Evolutionary conservation across 1,140 invertebrate species (phyloP), one percentile per base, ranked within the genome.

Genomic region (Portunus trituberculatus): DNA sequence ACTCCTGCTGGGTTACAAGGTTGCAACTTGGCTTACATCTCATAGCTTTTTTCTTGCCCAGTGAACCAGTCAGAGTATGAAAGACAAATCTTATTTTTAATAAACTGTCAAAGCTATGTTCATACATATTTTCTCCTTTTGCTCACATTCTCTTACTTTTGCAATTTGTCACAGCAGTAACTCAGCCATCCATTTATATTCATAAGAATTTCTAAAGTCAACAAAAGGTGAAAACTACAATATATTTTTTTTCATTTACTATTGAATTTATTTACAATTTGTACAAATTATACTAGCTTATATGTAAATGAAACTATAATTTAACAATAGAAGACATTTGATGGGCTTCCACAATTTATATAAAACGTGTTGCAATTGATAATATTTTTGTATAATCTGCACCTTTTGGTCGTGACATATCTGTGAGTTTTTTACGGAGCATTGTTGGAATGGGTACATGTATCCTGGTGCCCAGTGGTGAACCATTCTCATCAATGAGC

Each of bases 331-430:
- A 12, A 59, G 12, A 39, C 3, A 20, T 59, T 59, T 20, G 8
- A 76, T n/a, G 67, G 25, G 16, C 67, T 52, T 91, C 89, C 52
- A 52, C 12, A 91, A 46, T 46, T 93, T 98, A 99, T 94, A 99
- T 98, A 98, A 99, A 99, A 97, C 97, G 98, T 84, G 98, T 98
- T 45, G 99, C 99, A 96, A 99, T 98, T 16, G 99, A 98, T 96
- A 99, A 97, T 67, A 99, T 97, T 97, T 99, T 99, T 0, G 99
- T 99, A 97, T 99, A 99, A 97, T 99, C 99, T 16, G 98, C 98
- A 87, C 98, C 98, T 97, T 99, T 99, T 0, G 98, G 97, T 93
- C 98, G 97, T 0, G 98, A 98, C 96, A 98, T 98, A 96, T 98
- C 98, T 97, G 98, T 99, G 12, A 99, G 97, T 94, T 98, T 98